Evolutionary conservation across 2,797 vertebrate genomes (phyloP), one percentile per base, ranked within the genome.

Genomic region (Esox masquinongy): DNA sequence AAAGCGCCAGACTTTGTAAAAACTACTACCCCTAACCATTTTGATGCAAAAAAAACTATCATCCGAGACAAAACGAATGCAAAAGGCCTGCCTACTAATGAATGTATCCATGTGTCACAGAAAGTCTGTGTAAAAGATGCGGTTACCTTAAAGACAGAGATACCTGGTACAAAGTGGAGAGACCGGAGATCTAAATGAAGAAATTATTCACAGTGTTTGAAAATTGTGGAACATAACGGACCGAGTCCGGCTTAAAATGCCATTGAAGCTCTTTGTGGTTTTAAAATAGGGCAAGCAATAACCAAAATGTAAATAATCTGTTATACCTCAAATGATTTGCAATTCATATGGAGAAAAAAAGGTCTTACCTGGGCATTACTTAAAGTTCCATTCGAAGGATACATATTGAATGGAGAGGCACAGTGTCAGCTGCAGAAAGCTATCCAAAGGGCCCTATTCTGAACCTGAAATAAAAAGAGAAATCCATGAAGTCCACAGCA

Each of bases 141-240:
- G 26, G 77, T 87, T 90, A 95, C 94, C 94, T 95, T 74, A 83
- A 80, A 75, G 81, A 86, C 1, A 95, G 90, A 3, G 84, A 78
- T 15, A 70, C 84, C 39, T 93, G 47, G 79, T 95, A 95, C 43
- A 90, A 79, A 0, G n/a, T 76, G 19, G 90, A 89, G 5, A 95
- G 85, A 70, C 19, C n/a, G 7, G 83, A 51, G 31, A 93, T 91
- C 93, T 95, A 79, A 71, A 91, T 87, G 11, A 83, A 80, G 0
- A 88, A 1, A 77, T 79, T 12, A 61, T 26, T 24, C n/a, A 69
- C 22, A 47, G 19, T 39, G 24, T 67, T 34, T 26, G 14, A 59
- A 39, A 39, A 39, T 39, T 39, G 36, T 39, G 4, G 7, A 39
- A 2, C 15, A 29, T 14, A 16, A 64, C 12, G 26, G 24, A 15